Evolutionary conservation across 1,140 invertebrate genomes (phyloP).

Genomic region (Meloidogyne floridensis): DNA sequence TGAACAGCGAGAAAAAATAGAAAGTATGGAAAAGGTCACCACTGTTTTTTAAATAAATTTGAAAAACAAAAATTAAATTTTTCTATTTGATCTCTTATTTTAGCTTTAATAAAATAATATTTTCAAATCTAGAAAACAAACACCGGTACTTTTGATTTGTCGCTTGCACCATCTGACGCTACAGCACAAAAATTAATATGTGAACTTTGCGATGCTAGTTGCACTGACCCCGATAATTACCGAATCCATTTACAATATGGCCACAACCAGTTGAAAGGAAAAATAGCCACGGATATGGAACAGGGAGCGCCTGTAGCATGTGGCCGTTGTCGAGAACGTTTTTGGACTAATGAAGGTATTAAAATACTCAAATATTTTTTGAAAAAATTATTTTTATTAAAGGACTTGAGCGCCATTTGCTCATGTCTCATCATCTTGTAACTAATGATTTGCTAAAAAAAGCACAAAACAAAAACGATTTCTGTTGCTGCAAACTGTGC

Average conservation of each 20-base stretch:
- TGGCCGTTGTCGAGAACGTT: constrained; percentile 88
- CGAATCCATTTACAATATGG: constrained; percentile 40
- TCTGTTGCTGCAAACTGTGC: constrained; percentile 87
- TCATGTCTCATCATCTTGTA: constrained; percentile 87
- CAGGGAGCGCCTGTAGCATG: constrained; percentile 80
- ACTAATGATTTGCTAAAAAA: constrained; percentile 93
- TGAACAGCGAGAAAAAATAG: constrained; percentile 92
- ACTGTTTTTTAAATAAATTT: not conserved
- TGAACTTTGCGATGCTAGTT: not conserved
- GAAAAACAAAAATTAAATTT: too few species aligned
- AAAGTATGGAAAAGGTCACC: constrained; percentile 87
- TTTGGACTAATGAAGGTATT: constrained; percentile 82
- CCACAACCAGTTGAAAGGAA: constrained; percentile 54
- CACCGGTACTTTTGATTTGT: too few species aligned
- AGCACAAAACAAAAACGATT: constrained; percentile 89
- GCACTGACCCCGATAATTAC: constrained; percentile 49
- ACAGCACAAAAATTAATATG: too few species aligned
- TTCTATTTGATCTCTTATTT: too few species aligned
- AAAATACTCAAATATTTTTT: not conserved
- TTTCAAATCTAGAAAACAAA: too few species aligned
- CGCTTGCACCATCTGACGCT: too few species aligned
- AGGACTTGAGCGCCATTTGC: constrained; percentile 78
- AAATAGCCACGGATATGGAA: constrained; percentile 49
- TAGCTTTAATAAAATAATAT: too few species aligned
- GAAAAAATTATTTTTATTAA: not conserved